Conservation (phyloP, 2,888 invertebrate genomes). For the Tenthredo amoena region DNA sequence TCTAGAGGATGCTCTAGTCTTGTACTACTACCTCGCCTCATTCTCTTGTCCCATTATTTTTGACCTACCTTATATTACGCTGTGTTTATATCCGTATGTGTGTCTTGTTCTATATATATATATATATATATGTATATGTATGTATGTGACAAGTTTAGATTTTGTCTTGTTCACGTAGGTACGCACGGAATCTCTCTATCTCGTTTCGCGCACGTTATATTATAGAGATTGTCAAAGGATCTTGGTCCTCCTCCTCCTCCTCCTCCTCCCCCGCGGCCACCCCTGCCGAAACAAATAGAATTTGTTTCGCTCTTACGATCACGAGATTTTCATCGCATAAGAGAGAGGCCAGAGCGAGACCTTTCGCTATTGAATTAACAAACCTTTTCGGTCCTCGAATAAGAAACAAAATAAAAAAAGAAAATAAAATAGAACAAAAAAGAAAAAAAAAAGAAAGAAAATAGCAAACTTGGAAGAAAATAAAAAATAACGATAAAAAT, state of each 20-base stretch:
- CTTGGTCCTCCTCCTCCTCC: neutral
- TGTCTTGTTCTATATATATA: neutral
- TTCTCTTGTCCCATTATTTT: constrained; percentile 5
- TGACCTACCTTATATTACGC: neutral
- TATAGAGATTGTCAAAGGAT: neutral
- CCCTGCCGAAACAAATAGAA: neutral
- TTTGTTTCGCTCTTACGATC: constrained; percentile 8
- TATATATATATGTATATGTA: neutral
- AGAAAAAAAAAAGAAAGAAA: neutral
- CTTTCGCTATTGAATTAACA: constrained; percentile 23
- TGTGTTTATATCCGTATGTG: neutral
- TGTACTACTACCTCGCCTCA: neutral
- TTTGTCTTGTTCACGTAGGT: neutral
- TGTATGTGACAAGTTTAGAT: neutral
- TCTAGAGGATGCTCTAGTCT: neutral
- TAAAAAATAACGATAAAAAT: neutral
- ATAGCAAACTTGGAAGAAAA: neutral
- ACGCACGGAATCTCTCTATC: neutral
- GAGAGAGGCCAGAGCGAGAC: neutral
- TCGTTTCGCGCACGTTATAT: neutral
- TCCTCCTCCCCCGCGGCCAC: neutral
- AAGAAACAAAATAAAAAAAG: neutral
- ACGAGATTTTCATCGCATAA: neutral
- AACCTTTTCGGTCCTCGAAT: constrained; percentile 25
- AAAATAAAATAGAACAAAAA: neutral